Percentiles rank a stretch among this genome's conserved stretches.
These are phyloP conservation scores for Channa striata DNA, from an alignment of 2,797 vertebrate species.

Conservation along the genomic window DNA sequence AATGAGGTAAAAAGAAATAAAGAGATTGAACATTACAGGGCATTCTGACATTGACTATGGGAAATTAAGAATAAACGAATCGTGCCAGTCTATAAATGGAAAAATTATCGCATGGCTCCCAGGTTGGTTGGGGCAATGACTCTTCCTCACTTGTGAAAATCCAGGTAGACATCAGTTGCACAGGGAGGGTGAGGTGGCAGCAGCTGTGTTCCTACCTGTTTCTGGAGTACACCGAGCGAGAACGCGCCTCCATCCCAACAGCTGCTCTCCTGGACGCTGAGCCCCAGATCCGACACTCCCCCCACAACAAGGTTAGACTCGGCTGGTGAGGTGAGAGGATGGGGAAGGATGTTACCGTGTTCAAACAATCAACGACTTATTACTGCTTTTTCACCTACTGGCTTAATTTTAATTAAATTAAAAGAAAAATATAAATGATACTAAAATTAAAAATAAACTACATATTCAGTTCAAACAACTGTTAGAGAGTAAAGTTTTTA, in stretches of 20 bases:
- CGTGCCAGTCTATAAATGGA: no score
- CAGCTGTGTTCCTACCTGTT: constrained; percentile 75
- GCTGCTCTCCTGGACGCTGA: constrained; percentile 59
- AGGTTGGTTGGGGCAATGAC: not conserved
- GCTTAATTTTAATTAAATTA: no score
- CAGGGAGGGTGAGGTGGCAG: constrained; percentile 66
- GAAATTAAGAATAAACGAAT: not conserved
- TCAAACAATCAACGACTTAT: no score
- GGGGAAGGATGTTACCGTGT: not conserved
- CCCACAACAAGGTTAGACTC: constrained; percentile 72
- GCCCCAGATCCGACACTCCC: constrained; percentile 62
- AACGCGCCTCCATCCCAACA: constrained; percentile 39
- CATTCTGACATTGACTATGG: no score
- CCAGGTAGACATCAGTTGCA: constrained; percentile 71
- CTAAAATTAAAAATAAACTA: not conserved
- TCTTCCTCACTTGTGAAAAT: not conserved
- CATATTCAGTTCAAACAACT: not conserved
- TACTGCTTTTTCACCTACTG: no score
- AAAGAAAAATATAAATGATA: not conserved
- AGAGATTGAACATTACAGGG: not conserved
- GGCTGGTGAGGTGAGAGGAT: no score
- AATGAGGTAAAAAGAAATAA: constrained; percentile 67
- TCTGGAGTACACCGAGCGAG: constrained; percentile 72
- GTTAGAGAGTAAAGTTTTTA: not conserved
- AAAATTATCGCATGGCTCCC: not conserved